These are phyloP conservation scores for Polyodon spathula DNA, from an alignment of 2,113 vertebrate species.

Conservation along the genomic window DNA sequence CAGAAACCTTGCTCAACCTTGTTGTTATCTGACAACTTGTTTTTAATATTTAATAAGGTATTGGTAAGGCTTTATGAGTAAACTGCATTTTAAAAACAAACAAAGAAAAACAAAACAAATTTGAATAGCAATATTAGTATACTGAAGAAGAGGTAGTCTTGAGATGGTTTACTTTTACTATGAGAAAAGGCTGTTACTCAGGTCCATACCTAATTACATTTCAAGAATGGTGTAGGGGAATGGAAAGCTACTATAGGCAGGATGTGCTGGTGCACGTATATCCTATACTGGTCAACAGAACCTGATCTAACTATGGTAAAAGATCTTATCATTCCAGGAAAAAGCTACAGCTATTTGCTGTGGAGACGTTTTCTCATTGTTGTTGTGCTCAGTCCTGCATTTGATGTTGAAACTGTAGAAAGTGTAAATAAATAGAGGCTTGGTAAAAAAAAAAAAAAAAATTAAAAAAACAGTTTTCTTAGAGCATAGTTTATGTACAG, in stretches of 20 bases:
- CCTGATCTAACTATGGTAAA: neutral
- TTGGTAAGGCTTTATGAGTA: no score
- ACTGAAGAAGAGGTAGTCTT: neutral
- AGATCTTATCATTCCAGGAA: no score
- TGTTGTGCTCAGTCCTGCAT: no score
- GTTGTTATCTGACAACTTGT: no score
- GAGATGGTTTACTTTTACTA: neutral
- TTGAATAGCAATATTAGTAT: no score
- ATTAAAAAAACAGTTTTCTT: neutral
- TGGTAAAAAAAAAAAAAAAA: neutral
- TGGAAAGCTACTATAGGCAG: neutral
- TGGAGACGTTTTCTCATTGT: no score
- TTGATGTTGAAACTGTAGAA: neutral
- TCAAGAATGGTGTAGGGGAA: neutral
- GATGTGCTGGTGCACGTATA: neutral
- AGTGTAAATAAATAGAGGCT: neutral
- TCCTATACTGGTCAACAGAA: neutral
- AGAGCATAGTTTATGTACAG: neutral
- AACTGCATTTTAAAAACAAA: no score
- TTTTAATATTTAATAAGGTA: no score
- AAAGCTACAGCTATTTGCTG: no score
- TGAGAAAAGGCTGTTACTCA: neutral
- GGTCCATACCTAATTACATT: neutral
- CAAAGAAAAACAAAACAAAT: no score
- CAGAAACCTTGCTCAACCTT: no score